phyloP scores from a whole-genome alignment of 2,888 invertebrate species.

The Drosophila parthenogenetica region DNA sequence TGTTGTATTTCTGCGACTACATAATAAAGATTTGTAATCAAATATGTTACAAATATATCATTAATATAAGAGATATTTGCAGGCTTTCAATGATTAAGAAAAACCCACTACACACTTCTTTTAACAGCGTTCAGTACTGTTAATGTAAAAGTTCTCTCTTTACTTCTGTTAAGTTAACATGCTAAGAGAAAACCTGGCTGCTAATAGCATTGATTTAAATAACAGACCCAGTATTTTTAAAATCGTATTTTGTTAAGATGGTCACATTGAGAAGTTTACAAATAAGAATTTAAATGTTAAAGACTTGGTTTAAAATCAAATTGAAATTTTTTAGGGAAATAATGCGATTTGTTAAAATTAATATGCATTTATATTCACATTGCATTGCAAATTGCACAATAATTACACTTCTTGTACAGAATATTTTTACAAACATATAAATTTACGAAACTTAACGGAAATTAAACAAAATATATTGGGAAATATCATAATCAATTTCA shows the following conservation, averaged over 20 bases:
- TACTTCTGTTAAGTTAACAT: constrained; percentile 27
- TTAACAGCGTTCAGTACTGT: background rate
- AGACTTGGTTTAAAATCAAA: too few relatives aligned
- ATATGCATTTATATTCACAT: background rate
- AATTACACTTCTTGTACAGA: too few relatives aligned
- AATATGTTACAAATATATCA: too few relatives aligned
- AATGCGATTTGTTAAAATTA: background rate
- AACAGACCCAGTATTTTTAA: constrained; percentile 21
- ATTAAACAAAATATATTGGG: background rate
- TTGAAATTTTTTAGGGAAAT: background rate
- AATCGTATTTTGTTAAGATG: background rate
- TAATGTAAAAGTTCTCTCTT: background rate
- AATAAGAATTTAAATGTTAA: constrained; percentile 14
- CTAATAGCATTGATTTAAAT: background rate
- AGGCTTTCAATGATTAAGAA: background rate
- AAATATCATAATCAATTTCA: background rate
- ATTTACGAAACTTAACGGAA: background rate
- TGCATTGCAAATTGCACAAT: too few relatives aligned
- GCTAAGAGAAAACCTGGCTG: constrained; percentile 26
- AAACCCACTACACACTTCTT: background rate
- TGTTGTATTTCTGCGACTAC: background rate
- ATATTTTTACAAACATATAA: too few relatives aligned
- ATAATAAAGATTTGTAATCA: background rate
- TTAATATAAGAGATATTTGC: background rate
- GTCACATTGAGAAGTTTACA: constrained; percentile 19